Evolutionary conservation across 2,888 invertebrate species (phyloP).

Genomic region (Cantharis rufa): DNA sequence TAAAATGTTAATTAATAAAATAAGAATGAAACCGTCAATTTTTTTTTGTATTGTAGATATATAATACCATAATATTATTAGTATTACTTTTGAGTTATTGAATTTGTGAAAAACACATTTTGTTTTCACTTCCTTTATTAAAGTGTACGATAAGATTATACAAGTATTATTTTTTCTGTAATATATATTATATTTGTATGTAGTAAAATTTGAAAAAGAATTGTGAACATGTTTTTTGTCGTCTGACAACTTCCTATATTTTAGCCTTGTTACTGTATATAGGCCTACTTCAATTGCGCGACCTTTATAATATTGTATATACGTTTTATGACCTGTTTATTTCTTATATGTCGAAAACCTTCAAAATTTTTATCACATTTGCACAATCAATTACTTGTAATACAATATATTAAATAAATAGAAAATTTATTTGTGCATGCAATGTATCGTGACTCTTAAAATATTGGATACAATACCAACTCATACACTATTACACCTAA

Average conservation of each 20-base stretch:
- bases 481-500: not conserved
- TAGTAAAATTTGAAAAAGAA: not conserved
- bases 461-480: not conserved
- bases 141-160: constrained; percentile 21
- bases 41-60: not conserved
- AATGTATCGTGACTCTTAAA: not conserved
- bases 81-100: no score
- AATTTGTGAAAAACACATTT: not conserved
- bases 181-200: not conserved
- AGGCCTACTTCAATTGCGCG: constrained; percentile 20
- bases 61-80: no score
- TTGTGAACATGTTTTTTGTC: constrained; percentile 1
- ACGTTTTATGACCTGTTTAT: constrained; percentile 27
- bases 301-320: constrained; percentile 22
- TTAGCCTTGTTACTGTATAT: constrained; percentile 23
- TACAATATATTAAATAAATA: not conserved
- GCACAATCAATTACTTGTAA: not conserved
- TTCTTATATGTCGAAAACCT: constrained; percentile 28
- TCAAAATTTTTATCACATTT: constrained; percentile 24
- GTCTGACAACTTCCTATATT: constrained; percentile 23
- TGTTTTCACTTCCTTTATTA: constrained; percentile 17
- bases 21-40: not conserved
- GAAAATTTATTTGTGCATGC: not conserved
- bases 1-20: not conserved
- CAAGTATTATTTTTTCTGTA: not conserved